Base-by-base conservation (phyloP, 1,140 invertebrate genomes). In the Muscidifurax raptorellus region DNA sequence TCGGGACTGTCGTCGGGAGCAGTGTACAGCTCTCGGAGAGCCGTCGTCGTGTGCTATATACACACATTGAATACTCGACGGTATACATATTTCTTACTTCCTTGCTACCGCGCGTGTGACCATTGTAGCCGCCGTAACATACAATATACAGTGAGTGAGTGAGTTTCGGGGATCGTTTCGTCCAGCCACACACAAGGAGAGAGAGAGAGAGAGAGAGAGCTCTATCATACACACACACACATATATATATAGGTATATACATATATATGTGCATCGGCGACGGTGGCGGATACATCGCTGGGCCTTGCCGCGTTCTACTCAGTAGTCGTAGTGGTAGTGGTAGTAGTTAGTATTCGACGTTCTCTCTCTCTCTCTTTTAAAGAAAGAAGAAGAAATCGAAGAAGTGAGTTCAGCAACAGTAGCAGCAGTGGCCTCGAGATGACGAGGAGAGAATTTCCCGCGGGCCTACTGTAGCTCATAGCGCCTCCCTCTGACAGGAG, bases 371-470 rank as follows among this genome's bases (percentile, higher is more conserved):
- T 67, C 25, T 67, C 66, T 27, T 27, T 28, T 47, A 22, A 59
- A 59, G 52, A 15, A 22, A 59, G 52, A 59, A n/a, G 52, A 59
- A 18, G 22, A n/a, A 59, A 59, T n/a, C 13, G 44, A 47, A 47
- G 15, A n/a, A 59, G 52, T 7, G 18, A 59, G 52, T n/a, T 2
- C 18, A 59, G 52, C 52, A 7, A 15, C 18, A 18, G n/a, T n/a
- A n/a, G 15, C 47, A 18, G 18, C 32, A 32, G 71, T 74, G 28
- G 30, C 15, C 71, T 36, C 32, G 32, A 74, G 71, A 74, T 74
- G 71, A 74, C 71, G 30, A 74, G 71, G 12, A 36, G 28, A 30
- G 32, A 36, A 27, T 74, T 36, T 36, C 71, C 71, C 32, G 71
- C 71, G 71, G 32, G 28, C 28, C 71, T 59, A 59, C 52, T 36